phyloP scores from a whole-genome alignment of 1,140 invertebrate genomes.

The Heliconius eleuchia region DNA sequence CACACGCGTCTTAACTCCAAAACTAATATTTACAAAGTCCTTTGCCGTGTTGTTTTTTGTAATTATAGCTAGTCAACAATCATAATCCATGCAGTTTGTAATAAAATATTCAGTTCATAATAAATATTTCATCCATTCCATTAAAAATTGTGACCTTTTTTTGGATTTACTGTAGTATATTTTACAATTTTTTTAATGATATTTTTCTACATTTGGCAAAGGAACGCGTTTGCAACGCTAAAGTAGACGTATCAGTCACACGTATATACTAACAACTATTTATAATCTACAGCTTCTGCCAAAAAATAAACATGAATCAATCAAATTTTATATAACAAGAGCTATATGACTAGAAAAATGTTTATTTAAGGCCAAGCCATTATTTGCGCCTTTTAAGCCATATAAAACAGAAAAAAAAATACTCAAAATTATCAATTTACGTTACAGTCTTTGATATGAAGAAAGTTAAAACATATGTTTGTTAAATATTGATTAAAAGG shows the following conservation, averaged over 20 bases:
- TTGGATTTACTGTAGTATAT: slow-evolving; percentile 24
- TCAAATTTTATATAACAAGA: not conserved
- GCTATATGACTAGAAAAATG: slow-evolving; percentile 12
- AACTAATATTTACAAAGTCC: slow-evolving; percentile 55
- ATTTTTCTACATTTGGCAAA: slow-evolving; percentile 46
- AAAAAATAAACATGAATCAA: slow-evolving; percentile 11
- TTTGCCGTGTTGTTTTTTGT: slow-evolving; percentile 38
- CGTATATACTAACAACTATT: slow-evolving; percentile 20
- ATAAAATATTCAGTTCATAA: slow-evolving; percentile 27
- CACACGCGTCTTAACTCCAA: slow-evolving; percentile 50
- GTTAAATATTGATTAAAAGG: not conserved
- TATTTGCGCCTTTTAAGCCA: not conserved
- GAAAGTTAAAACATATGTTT: no score
- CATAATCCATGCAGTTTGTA: slow-evolving; percentile 18
- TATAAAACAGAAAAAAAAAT: not conserved
- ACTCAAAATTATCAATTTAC: no score
- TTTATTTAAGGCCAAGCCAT: not conserved
- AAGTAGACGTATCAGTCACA: slow-evolving; percentile 55
- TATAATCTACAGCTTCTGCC: slow-evolving; percentile 1
- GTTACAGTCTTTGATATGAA: no score
- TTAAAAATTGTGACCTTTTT: slow-evolving; percentile 52
- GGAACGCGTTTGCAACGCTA: slow-evolving; percentile 62
- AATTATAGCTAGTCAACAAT: not conserved
- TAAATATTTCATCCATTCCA: slow-evolving; percentile 51
- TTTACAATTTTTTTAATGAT: slow-evolving; percentile 34